Evolutionary conservation across 2,797 vertebrate species (phyloP).

Genomic region (Poeciliopsis turneri): DNA sequence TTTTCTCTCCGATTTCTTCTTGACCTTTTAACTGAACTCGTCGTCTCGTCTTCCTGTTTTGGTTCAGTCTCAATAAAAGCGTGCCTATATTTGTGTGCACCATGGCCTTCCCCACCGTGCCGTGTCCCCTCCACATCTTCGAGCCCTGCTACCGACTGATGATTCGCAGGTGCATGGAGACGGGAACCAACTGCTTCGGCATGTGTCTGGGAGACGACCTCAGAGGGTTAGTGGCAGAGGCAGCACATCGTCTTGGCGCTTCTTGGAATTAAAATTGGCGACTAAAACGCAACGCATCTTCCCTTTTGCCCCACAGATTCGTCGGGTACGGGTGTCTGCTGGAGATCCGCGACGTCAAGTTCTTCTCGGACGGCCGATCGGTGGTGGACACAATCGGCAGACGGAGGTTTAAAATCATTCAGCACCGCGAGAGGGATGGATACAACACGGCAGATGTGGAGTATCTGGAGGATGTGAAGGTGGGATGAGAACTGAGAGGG

Average conservation of each 20-base stretch:
- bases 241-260: neutral
- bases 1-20: neutral
- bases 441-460: slow-evolving; percentile 93
- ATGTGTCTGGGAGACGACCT: slow-evolving; percentile 91
- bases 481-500: neutral
- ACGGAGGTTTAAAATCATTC: slow-evolving; percentile 88
- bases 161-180: slow-evolving; percentile 94
- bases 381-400: slow-evolving; percentile 89
- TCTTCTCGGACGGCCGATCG: slow-evolving; percentile 92
- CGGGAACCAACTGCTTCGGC: slow-evolving; percentile 91
- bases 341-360: slow-evolving; percentile 89
- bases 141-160: slow-evolving; percentile 92
- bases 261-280: neutral
- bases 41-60: neutral
- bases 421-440: slow-evolving; percentile 88
- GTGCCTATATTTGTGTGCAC: slow-evolving; percentile 96
- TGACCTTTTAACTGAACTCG: neutral
- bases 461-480: slow-evolving; percentile 92
- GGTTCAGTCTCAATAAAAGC: slow-evolving; percentile 89
- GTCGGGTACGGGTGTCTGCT: slow-evolving; percentile 91
- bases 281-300: neutral
- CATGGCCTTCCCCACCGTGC: slow-evolving; percentile 94
- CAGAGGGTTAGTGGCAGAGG: slow-evolving; percentile 77
- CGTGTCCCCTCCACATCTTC: slow-evolving; percentile 92
- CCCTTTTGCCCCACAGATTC: slow-evolving; percentile 70